Conservation (phyloP, 2,888 invertebrate genomes). For the Volucella bombylans region DNA sequence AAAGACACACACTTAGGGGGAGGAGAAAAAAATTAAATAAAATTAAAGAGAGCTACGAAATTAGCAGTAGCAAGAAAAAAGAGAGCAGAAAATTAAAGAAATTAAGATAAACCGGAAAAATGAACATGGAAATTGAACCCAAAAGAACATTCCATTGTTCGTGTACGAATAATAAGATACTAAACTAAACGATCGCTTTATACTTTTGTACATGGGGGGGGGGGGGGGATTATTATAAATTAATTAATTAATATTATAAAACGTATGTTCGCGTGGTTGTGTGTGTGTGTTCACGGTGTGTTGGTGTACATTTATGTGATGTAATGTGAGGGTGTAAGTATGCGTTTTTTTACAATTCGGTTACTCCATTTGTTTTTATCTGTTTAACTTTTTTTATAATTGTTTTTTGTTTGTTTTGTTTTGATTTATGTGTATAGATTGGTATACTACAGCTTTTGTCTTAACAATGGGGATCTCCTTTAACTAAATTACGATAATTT, state of each 20-base stretch:
- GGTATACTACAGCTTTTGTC: slow-evolving; percentile 50
- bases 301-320: slow-evolving; percentile 38
- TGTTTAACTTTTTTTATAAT: too few relatives aligned
- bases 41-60: slow-evolving; percentile 43
- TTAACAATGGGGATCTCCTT: slow-evolving; percentile 41
- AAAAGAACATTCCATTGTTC: slow-evolving; percentile 13
- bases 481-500: slow-evolving; percentile 59
- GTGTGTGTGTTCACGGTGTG: slow-evolving; percentile 43
- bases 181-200: slow-evolving; percentile 68
- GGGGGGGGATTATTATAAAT: slow-evolving; percentile 59
- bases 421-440: too few relatives aligned
- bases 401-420: too few relatives aligned
- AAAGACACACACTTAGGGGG: slow-evolving; percentile 33
- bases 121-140: neutral
- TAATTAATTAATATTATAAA: slow-evolving; percentile 61
- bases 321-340: slow-evolving; percentile 15
- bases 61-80: too few relatives aligned
- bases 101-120: neutral
- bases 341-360: slow-evolving; percentile 65
- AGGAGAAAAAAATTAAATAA: slow-evolving; percentile 51
- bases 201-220: slow-evolving; percentile 70
- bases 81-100: neutral
- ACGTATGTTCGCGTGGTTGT: slow-evolving; percentile 55
- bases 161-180: slow-evolving; percentile 31
- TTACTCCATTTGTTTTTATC: too few relatives aligned